These are phyloP conservation scores for Orchesella flavescens DNA, from an alignment of 2,888 invertebrate species.

Conservation along the genomic window DNA sequence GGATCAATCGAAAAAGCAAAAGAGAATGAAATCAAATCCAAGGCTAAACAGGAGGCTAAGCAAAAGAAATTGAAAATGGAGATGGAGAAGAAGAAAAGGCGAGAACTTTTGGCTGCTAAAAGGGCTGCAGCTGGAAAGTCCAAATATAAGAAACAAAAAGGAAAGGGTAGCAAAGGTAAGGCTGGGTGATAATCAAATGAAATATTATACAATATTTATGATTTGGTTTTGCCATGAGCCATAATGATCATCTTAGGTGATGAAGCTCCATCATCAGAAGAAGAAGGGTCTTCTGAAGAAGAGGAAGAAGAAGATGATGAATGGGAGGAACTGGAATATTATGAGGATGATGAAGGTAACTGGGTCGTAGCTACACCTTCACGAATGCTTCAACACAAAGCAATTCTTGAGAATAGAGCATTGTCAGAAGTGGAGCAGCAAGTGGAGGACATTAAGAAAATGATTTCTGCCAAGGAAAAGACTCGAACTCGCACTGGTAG, in stretches of 20 bases:
- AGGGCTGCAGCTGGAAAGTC: conserved; percentile 8
- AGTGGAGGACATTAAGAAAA: conserved; percentile 56
- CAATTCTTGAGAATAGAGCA: conserved; percentile 54
- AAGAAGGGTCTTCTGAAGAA: conserved; percentile 31
- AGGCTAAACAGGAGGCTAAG: conserved; percentile 34
- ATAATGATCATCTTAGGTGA: neutral
- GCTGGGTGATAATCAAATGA: too few relatives aligned
- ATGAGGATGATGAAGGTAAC: conserved; percentile 61
- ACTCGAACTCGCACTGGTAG: neutral
- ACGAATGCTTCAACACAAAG: conserved; percentile 62
- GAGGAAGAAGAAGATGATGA: conserved; percentile 41
- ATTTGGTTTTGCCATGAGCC: neutral
- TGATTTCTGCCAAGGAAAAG: conserved; percentile 27
- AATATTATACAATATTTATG: neutral
- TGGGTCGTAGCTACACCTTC: conserved; percentile 55
- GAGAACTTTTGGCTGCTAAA: conserved; percentile 35
- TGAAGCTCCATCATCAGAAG: conserved; percentile 9
- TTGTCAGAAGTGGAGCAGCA: conserved; percentile 45
- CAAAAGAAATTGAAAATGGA: conserved; percentile 42
- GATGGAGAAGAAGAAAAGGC: conserved; percentile 43
- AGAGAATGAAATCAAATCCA: conserved; percentile 26
- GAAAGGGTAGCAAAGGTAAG: conserved; percentile 26
- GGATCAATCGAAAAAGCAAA: conserved; percentile 40
- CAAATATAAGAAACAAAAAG: neutral
- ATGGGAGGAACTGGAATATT: conserved; percentile 60